phyloP scores from a whole-genome alignment of 2,888 invertebrate genomes.

The Temnothorax ravouxi region DNA sequence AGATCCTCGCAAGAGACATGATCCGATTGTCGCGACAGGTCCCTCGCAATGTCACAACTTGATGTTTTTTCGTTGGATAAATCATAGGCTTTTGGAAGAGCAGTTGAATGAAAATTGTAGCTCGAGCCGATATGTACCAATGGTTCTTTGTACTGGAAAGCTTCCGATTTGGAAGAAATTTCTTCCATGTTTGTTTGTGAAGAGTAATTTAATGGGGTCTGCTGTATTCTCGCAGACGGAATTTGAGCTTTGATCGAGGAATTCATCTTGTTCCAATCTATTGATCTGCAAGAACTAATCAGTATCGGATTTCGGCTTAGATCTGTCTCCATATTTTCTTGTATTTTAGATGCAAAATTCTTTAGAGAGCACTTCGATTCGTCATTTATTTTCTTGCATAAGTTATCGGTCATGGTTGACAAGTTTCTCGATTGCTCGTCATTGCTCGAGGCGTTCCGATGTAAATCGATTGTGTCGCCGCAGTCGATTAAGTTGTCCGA shows the following conservation, averaged over 20 bases:
- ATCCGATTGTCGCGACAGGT: conserved; percentile 87
- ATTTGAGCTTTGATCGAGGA: conserved; percentile 12
- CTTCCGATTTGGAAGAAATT: conserved; percentile 48
- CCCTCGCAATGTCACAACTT: conserved; percentile 65
- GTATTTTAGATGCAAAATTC: conserved; percentile 60
- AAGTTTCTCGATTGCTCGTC: conserved; percentile 65
- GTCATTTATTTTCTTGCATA: conserved; percentile 71
- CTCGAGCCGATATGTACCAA: conserved; percentile 43
- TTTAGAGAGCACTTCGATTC: conserved; percentile 73
- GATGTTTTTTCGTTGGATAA: conserved; percentile 60
- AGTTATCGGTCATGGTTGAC: conserved; percentile 62
- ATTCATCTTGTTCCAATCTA: conserved; percentile 66
- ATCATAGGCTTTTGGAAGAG: conserved; percentile 39
- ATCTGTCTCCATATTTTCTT: conserved; percentile 72
- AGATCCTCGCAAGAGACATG: conserved; percentile 97
- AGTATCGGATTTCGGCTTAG: conserved; percentile 73
- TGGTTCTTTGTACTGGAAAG: conserved; percentile 57
- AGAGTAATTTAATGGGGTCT: conserved; percentile 58
- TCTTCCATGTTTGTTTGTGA: conserved; percentile 64
- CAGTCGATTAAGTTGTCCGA: conserved; percentile 82
- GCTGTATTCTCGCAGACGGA: conserved; percentile 29
- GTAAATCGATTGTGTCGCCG: conserved; percentile 63
- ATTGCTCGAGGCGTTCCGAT: conserved; percentile 54
- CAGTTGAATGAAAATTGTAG: conserved; percentile 57
- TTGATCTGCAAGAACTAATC: conserved; percentile 64